Percentiles rank a stretch among this genome's conserved stretches.
Evolutionary conservation across 2,113 vertebrate genomes (phyloP).

Genomic region (Scatophagus argus): DNA sequence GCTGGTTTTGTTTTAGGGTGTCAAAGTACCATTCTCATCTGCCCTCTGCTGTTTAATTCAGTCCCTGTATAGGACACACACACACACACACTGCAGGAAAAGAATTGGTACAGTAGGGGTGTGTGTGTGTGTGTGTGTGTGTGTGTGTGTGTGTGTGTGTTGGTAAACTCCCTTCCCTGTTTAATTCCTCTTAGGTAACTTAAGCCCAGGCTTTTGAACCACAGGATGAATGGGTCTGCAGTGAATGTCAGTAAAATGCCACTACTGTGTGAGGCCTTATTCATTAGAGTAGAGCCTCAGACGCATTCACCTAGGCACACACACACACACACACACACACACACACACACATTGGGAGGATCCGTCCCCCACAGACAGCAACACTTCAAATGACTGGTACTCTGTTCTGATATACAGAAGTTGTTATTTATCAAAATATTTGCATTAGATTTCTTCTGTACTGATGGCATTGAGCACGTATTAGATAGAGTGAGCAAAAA

Average conservation of each 20-base stretch:
- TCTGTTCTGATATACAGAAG: neutral
- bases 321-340: slow-evolving; percentile 14
- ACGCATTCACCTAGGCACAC: slow-evolving; percentile 27
- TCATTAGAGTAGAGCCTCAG: slow-evolving; percentile 67
- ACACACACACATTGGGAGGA: slow-evolving; percentile 25
- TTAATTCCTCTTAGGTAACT: slow-evolving; percentile 76
- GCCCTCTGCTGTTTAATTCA: slow-evolving; percentile 49
- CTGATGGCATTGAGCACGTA: neutral
- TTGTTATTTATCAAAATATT: slow-evolving; percentile 2
- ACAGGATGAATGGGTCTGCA: slow-evolving; percentile 72
- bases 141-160: slow-evolving; percentile 23
- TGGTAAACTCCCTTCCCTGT: slow-evolving; percentile 38
- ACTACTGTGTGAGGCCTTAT: slow-evolving; percentile 76
- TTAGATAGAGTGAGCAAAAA: neutral
- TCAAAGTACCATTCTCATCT: slow-evolving; percentile 19
- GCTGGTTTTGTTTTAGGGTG: neutral
- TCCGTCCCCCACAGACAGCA: slow-evolving; percentile 31
- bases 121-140: slow-evolving; percentile 27
- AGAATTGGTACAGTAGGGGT: neutral
- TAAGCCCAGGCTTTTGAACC: slow-evolving; percentile 75
- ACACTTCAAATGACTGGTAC: slow-evolving; percentile 10
- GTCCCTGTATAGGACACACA: neutral
- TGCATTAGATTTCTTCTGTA: neutral
- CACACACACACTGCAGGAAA: slow-evolving; percentile 8
- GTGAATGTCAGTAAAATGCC: slow-evolving; percentile 81